A percentile compares a stretch with the other conserved stretches of the same genome.
Conservation (phyloP, 2,888 invertebrate species). For the Anorthoa munda region DNA sequence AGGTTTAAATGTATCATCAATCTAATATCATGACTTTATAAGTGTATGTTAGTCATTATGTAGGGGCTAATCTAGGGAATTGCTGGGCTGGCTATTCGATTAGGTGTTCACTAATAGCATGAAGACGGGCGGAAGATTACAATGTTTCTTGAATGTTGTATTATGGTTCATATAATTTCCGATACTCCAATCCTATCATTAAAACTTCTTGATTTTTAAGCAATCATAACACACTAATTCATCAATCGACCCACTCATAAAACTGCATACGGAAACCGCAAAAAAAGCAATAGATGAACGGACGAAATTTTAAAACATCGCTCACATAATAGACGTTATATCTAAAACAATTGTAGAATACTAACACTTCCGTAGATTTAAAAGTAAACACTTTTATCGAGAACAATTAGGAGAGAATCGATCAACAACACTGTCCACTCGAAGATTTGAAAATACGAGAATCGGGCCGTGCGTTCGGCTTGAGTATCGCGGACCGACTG, state of each 20-base stretch:
- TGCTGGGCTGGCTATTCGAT: not conserved
- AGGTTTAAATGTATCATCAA: slow-evolving; percentile 40
- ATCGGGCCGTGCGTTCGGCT: slow-evolving; percentile 11
- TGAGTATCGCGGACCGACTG: slow-evolving; percentile 50
- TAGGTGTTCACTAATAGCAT: not conserved
- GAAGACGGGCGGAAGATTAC: not conserved
- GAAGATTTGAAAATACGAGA: slow-evolving; percentile 19
- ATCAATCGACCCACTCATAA: not conserved
- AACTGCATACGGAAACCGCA: not conserved
- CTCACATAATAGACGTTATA: slow-evolving; percentile 19
- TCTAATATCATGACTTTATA: slow-evolving; percentile 25
- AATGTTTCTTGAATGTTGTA: not conserved
- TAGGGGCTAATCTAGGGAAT: slow-evolving; percentile 16
- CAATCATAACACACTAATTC: not conserved
- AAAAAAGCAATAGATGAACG: slow-evolving; percentile 4
- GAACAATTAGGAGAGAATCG: slow-evolving; percentile 28
- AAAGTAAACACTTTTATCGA: slow-evolving; percentile 51
- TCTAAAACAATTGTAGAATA: slow-evolving; percentile 36
- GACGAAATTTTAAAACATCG: slow-evolving; percentile 33
- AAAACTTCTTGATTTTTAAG: not conserved
- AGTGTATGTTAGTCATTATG: slow-evolving; percentile 8
- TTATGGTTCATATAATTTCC: not conserved
- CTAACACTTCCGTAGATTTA: slow-evolving; percentile 47
- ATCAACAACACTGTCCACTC: slow-evolving; percentile 33
- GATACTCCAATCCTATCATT: not conserved